Evolutionary conservation across 2,888 invertebrate species (phyloP).

Genomic region (Tanytarsus gracilentus): DNA sequence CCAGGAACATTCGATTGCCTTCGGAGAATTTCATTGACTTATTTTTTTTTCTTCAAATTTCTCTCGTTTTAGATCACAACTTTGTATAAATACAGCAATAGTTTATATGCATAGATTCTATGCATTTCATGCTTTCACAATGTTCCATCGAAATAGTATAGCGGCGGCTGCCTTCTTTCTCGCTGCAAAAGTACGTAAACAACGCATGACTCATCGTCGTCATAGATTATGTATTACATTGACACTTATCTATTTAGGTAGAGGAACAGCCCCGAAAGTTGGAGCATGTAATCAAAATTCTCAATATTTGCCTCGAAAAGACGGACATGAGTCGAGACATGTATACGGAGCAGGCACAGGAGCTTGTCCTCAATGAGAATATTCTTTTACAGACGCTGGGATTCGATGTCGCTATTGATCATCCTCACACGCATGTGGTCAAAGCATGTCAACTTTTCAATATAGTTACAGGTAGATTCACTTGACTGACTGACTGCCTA

Average conservation of each 20-base stretch:
- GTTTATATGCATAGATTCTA: constrained; percentile 99
- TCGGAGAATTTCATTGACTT: neutral
- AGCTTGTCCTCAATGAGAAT: constrained; percentile 94
- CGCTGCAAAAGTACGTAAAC: constrained; percentile 68
- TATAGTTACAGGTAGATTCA: constrained; percentile 49
- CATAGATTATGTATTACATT: neutral
- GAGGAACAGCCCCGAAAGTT: constrained; percentile 97
- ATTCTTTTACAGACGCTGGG: constrained; percentile 93
- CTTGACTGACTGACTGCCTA: neutral
- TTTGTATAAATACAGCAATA: constrained; percentile 97
- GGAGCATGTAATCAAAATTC: constrained; percentile 92
- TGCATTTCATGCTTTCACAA: constrained; percentile 93
- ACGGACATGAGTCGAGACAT: constrained; percentile 66
- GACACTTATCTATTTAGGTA: constrained; percentile 46
- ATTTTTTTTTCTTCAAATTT: neutral
- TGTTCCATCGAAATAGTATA: constrained; percentile 89
- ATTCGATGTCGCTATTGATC: constrained; percentile 96
- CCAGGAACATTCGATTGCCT: neutral
- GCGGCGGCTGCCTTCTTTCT: constrained; percentile 91
- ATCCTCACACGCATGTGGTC: constrained; percentile 87
- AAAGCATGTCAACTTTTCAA: constrained; percentile 91
- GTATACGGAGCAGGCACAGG: constrained; percentile 69
- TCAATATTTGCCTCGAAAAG: constrained; percentile 71
- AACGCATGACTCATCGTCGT: neutral
- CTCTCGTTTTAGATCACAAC: constrained; percentile 59